phyloP scores from a whole-genome alignment of 2,888 invertebrate species.

The Dicroscelio sp. region DNA sequence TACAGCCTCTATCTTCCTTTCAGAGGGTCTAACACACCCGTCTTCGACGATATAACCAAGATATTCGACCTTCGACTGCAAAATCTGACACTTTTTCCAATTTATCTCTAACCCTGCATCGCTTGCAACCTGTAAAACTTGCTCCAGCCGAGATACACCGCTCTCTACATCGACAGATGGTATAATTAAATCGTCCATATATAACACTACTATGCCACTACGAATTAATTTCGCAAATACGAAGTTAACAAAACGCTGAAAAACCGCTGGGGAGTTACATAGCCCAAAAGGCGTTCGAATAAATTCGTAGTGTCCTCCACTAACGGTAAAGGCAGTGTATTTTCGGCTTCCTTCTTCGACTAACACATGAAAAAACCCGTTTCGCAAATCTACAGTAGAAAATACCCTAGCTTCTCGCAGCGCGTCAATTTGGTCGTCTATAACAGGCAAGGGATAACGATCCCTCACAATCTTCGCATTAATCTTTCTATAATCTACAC shows the following conservation, averaged over 20 bases:
- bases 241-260: conserved; percentile 8
- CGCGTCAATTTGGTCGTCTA: conserved; percentile 15
- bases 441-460: conserved; percentile 37
- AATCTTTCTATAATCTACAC: conserved; percentile 74
- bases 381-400: neutral
- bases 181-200: conserved; percentile 32
- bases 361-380: conserved; percentile 2
- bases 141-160: neutral
- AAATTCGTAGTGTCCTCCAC: conserved; percentile 46
- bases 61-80: conserved; percentile 11
- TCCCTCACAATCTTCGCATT: conserved; percentile 87
- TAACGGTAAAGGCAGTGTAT: conserved; percentile 1
- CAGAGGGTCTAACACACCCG: conserved; percentile 12
- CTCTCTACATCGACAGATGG: neutral
- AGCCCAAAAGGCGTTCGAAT: neutral
- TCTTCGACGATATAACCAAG: conserved; percentile 14
- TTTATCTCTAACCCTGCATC: conserved; percentile 34
- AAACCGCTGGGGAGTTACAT: too few species aligned
- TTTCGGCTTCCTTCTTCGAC: neutral
- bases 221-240: neutral
- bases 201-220: neutral
- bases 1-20: neutral
- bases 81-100: conserved; percentile 19
- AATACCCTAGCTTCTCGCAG: conserved; percentile 4
- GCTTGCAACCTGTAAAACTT: neutral